Base-by-base conservation (phyloP, 2,797 vertebrate genomes). In the Acropternis orthonyx region DNA sequence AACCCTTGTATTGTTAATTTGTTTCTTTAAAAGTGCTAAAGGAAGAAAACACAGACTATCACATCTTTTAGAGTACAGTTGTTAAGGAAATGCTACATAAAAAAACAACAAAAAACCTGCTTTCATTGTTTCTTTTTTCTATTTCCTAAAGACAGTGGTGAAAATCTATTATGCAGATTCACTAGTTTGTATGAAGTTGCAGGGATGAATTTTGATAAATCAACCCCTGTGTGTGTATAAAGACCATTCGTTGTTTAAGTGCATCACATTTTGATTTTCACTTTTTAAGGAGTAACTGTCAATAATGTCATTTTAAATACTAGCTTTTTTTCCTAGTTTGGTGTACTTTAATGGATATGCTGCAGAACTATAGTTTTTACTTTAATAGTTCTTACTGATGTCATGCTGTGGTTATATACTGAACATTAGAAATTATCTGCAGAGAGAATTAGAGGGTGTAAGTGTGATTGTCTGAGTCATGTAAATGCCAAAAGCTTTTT, bases 401-500 rank as follows among this genome's bases (percentile, higher is more conserved):
- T 97, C 97, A 96, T 97, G 96, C 93, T 97, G 96, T 92, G 96
- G 87, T 78, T 96, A 97, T 91, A 88, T 83, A 94, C 93, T 32
- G 97, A 98, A 97, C 81, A 95, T 95, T 95, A 97, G 96, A 98
- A 97, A 98, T 98, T 98, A 96, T 97, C 96, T 96, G 97, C 92
- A 95, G 97, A 94, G 96, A 97, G 97, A 98, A 98, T 98, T 97
- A 98, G 96, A 96, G 95, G 89, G 88, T 97, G 94, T 96, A 97
- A 97, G 94, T 87, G 52, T 91, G 94, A 97, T 92, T 94, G 78
- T 94, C 97, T 97, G 98, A 98, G 97, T 96, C 97, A 96, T 79
- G 93, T 97, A 98, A 98, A 98, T 97, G 97, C 95, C 97, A 98
- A 97, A 98, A 97, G 95, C 94, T 98, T 98, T 98, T 97, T 97